phyloP scores from a whole-genome alignment of 2,113 vertebrate genomes.

The Gallinago jamesoni region DNA sequence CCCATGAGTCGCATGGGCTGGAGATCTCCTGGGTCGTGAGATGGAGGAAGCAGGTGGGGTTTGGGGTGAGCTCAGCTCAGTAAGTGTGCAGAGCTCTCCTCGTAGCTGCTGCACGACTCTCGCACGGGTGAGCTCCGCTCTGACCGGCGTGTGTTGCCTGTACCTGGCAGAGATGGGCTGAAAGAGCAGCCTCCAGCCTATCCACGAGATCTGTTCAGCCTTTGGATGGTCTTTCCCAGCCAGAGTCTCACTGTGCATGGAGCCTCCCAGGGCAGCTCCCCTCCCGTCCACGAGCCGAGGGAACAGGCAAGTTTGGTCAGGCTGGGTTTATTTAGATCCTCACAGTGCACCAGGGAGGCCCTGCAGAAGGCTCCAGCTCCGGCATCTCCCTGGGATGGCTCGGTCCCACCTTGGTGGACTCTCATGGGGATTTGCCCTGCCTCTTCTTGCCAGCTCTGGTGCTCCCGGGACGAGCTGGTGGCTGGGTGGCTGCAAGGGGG shows the following conservation, averaged over 20 bases:
- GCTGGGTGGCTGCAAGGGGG: neutral
- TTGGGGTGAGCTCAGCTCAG: neutral
- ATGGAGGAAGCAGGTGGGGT: neutral
- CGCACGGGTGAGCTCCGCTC: neutral
- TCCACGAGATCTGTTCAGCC: neutral
- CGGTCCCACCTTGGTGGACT: neutral
- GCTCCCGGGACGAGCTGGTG: neutral
- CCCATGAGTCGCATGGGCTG: rapidly evolving
- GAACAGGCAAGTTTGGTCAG: neutral
- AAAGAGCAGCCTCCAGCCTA: neutral
- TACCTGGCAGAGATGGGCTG: neutral
- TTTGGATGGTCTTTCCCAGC: neutral
- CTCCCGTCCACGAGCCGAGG: rapidly evolving
- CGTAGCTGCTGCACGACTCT: neutral
- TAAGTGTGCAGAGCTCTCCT: neutral
- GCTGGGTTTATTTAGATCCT: neutral
- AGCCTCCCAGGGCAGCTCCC: neutral
- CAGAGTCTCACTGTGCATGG: neutral
- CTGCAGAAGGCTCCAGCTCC: neutral
- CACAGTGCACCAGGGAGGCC: neutral
- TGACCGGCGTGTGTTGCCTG: rapidly evolving
- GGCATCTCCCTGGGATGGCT: neutral
- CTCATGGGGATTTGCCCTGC: neutral
- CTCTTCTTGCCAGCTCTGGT: neutral
- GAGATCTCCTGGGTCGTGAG: rapidly evolving